These are phyloP conservation scores for Mus spicilegus DNA, from an alignment of 2,113 vertebrate species.

Conservation along the genomic window DNA sequence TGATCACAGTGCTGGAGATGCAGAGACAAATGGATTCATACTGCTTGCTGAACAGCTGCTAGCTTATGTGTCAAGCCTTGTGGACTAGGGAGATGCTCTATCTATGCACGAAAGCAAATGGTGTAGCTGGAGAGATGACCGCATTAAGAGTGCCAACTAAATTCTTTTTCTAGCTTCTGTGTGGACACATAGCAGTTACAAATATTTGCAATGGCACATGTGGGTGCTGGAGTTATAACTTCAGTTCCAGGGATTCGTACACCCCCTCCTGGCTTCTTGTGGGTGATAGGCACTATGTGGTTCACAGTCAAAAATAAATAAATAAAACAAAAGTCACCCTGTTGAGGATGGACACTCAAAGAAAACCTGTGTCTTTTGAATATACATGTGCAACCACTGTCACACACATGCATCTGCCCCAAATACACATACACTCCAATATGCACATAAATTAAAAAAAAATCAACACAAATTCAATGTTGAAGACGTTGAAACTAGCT, in stretches of 20 bases:
- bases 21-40: not conserved
- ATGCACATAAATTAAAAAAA: not conserved
- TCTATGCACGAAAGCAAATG: not conserved
- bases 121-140: not conserved
- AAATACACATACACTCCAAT: too few relatives aligned
- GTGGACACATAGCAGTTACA: not conserved
- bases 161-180: not conserved
- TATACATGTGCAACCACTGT: accelerated
- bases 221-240: not conserved
- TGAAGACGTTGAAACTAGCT: not conserved
- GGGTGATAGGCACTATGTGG: not conserved
- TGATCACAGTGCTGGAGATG: not conserved
- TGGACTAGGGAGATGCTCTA: not conserved
- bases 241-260: not conserved
- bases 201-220: not conserved
- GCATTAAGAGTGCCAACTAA: not conserved
- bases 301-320: not conserved
- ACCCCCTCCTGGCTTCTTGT: not conserved
- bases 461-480: not conserved
- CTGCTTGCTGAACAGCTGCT: not conserved
- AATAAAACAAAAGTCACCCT: not conserved
- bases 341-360: not conserved
- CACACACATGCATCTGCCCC: not conserved
- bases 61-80: not conserved
- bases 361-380: not conserved